Base-by-base conservation (phyloP, 2,797 vertebrate species). In the Neopelma chrysocephalum region DNA sequence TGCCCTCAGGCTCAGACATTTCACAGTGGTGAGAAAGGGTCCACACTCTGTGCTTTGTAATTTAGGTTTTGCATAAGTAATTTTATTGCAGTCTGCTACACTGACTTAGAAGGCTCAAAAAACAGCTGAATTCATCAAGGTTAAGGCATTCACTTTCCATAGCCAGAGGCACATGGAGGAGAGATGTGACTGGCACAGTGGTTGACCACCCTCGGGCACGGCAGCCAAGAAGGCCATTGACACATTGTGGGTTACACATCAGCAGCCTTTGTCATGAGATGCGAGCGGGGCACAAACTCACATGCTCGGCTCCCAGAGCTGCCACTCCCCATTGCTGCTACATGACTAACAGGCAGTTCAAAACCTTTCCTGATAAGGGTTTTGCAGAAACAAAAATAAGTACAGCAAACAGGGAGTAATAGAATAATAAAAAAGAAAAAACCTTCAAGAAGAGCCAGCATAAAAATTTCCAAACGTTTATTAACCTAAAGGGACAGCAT, bases 291-390 rank as follows among this genome's bases (percentile, higher is more conserved):
- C 86, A 86, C 56, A 51, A 64, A 25, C 48, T 47, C 12, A 1
- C 34, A 3, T 1, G 64, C 68, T 89, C 0, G 6, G 68, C 25
- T 75, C 29, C 27, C 69, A 31, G 48, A 53, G 4, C 57, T 81
- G 83, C 86, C 92, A 22, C 90, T 95, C 94, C 90, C 50, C 91
- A 66, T 93, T 14, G 22, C 89, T 93, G 78, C 54, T 54, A 20
- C 51, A 4, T 92, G 91, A 96, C 78, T 95, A 89, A 94, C 15
- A 34, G 83, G 64, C 76, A 79, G 58, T 13, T 79, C 58, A 31
- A 78, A 90, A 50, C 58, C 78, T 61, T 43, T 20, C 20, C 57
- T 50, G 81, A 84, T 65, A 89, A 76, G 81, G 38, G 50, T 15
- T 79, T 61, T 68, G 42, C 51, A 65, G 81, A 72, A 68, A 89